Base-by-base conservation (phyloP, 1,140 invertebrate genomes). In the Ceratitis capitata region DNA sequence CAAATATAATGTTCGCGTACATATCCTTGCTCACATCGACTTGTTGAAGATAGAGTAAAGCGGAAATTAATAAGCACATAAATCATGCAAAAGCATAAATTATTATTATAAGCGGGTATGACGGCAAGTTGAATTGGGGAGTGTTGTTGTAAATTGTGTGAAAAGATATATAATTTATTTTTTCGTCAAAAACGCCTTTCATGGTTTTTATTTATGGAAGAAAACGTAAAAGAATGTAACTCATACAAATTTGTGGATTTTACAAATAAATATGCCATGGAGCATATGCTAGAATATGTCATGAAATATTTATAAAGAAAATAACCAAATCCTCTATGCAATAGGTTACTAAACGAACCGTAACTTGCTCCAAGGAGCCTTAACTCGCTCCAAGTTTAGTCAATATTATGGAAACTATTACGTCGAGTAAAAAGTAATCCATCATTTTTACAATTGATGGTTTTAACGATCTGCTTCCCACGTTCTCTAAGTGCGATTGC, bases 21-120 rank as follows among this genome's bases (percentile, higher is more conserved):
- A 69, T 69, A 39, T 5, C n/a, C 42, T 3, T 78, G 39, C 23
- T 39, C 69, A 45, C 26, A 78, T 78, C 69, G 69, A 78, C 69
- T 78, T 78, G 69, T 42, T 78, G 69, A 78, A 78, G 39, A 42
- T 32, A 78, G 32, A 78, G 69, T 10, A 78, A 78, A 78, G 23
- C 69, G 69, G 69, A 78, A 78, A 78, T 78, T 78, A 78, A 78
- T 78, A 78, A 78, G 69, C 35, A 26, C 39, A 78, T 78, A 78
- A 78, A 78, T 78, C 69, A 78, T 78, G 69, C 32, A 78, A 19
- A 9, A 47, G n/a, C 69, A 78, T 78, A n/a, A 78, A 78, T 78
- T 78, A 78, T 78, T 45, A 45, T 45, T 56, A n/a, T 56, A 23
- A 56, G 10, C 42, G 69, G 45, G 6, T 47, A 26, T 26, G 69